Base-by-base conservation (phyloP, 2,888 invertebrate species). In the Galerucella pusilla region DNA sequence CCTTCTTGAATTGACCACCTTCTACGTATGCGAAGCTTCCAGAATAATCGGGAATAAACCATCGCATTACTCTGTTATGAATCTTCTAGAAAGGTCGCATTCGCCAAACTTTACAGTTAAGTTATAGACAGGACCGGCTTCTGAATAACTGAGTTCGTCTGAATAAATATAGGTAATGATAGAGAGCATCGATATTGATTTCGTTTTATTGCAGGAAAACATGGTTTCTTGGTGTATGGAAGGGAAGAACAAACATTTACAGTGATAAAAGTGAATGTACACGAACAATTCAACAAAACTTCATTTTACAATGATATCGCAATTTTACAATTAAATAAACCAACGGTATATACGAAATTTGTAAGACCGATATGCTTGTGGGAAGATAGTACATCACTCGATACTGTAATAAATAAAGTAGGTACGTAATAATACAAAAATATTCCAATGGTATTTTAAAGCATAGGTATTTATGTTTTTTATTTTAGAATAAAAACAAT, bases 311-410 rank as follows among this genome's bases (percentile, higher is more conserved):
- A 84, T 64, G 92, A 92, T 81, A 87, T 92, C 59, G 87, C 91
- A 0, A 82, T 92, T 9, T 79, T 92, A 10, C 88, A 89, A 3
- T 82, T 92, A 63, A 85, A 88, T 7, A 86, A 86, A 14, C 81
- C 85, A 0, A 89, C 90, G 0, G 85, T 88, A 69, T 90, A 89
- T 77, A 90, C 86, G 45, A 83, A 85, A 1, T 88, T 85, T 77
- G 90, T 92, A 46, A 87, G 89, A 59, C 90, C 91, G 1, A 88
- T 90, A 54, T 92, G 92, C 78, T 85, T 92, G 0, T 92, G 92
- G 92, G 78, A 80, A 16, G 78, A 75, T 45, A 63, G 35, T 45
- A 75, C 61, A n/a, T 79, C 83, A 65, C 20, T 85, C 11, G 79
- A 79, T 63, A 57, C 69, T 25, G 71, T 86, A 28, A 74, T 83